Conservation (phyloP, 2,113 vertebrate genomes). For the Caracal caracal region DNA sequence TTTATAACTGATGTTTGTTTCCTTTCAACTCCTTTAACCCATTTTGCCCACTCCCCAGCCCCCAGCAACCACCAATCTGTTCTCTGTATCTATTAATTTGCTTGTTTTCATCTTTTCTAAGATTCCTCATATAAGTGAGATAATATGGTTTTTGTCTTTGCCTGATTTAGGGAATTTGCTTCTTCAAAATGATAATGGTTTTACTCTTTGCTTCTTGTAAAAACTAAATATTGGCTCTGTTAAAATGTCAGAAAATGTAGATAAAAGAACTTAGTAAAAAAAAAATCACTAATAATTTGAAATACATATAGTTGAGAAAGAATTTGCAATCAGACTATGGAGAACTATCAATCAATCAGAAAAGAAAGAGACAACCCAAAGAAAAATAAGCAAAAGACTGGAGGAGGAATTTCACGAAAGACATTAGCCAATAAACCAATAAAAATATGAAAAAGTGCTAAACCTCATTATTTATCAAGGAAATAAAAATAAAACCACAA, state of each 20-base stretch:
- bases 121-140: background rate
- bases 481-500: background rate
- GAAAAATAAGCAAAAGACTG: background rate
- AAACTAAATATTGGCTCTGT: background rate
- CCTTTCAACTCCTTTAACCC: background rate
- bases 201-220: background rate
- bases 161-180: background rate
- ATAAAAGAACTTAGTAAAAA: background rate
- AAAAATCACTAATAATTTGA: background rate
- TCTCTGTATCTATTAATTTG: background rate
- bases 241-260: background rate
- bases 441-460: background rate
- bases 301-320: background rate
- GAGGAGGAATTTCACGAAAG: background rate
- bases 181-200: background rate
- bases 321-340: background rate
- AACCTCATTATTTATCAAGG: background rate
- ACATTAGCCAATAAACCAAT: background rate
- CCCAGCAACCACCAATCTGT: background rate
- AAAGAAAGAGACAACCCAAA: no score
- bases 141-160: background rate
- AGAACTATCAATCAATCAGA: background rate
- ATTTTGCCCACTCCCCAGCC: background rate
- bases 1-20: background rate
- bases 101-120: background rate